Evolutionary conservation across 35 echinoderm and acorn worm genomes (phyloP), one percentile per base, ranked within the genome.

Genomic region (Apostichopus parvimensis): DNA sequence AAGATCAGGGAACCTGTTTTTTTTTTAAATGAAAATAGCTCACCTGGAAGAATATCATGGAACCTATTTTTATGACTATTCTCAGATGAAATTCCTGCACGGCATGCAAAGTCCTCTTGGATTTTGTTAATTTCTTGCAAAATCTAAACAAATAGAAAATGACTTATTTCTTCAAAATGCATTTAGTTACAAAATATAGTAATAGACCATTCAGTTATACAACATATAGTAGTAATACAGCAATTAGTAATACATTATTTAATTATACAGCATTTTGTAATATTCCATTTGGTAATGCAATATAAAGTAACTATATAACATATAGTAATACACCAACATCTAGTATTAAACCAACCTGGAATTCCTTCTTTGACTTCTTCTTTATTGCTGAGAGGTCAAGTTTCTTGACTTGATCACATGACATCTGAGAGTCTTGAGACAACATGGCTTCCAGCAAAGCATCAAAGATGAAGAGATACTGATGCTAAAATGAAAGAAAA

Each of bases 351-450:
- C 71, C 2, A n/a, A 75, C 80, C 80, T 83, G 5, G 21, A 83
- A 83, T 56, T 83, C 80, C 45, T 57, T 56, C 80, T 17, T 0
- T 15, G 53, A 54, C 17, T 17, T 83, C 34, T 20, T 54, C 18
- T 55, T 83, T 14, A 83, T 83, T 57, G 17, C 80, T 54, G 11
- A 52, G 13, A 21, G 4, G 53, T 4, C 14, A 56, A 83, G 53
- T 83, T 57, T 83, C 80, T 57, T 83, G 80, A 83, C 54, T 12
- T 83, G 80, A 83, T 83, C 80, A 83, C 52, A 83, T 83, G 80
- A 83, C 53, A 57, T 56, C 21, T 83, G 80, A 20, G 54, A 83
- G 80, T 83, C 80, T 56, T 56, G n/a, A 11, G 53, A 83, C 45
- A 57, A 14, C 53, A 83, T 20, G 45, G 45, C 80, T 20, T 54